These are phyloP conservation scores for Knipowitschia caucasica DNA, from an alignment of 2,797 vertebrate species.

Conservation along the genomic window DNA sequence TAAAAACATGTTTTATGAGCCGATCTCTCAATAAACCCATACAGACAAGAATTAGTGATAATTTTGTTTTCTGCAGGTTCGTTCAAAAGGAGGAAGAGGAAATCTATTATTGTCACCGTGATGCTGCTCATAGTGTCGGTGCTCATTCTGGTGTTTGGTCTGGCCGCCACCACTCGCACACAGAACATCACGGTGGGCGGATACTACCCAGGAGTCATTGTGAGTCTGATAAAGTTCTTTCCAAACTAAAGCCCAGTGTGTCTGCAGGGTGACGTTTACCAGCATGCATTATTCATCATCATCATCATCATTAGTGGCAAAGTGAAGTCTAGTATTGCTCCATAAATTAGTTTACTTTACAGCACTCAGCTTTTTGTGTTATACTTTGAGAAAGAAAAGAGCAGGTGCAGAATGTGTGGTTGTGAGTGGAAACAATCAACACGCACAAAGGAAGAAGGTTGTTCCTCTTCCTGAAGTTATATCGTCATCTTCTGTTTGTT, in stretches of 20 bases:
- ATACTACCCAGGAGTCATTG: slow-evolving; percentile 97
- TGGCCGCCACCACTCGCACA: slow-evolving; percentile 94
- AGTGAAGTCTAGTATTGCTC: slow-evolving; percentile 38
- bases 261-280: slow-evolving; percentile 34
- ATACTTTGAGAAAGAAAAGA: background rate
- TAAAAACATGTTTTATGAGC: no score
- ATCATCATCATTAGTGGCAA: slow-evolving; percentile 51
- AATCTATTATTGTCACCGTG: slow-evolving; percentile 93
- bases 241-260: slow-evolving; percentile 31
- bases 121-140: slow-evolving; percentile 92
- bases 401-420: background rate
- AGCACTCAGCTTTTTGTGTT: slow-evolving; percentile 35
- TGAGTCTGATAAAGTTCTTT: slow-evolving; percentile 75
- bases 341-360: slow-evolving; percentile 45
- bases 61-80: slow-evolving; percentile 78
- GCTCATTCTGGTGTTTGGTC: slow-evolving; percentile 92
- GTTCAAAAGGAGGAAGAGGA: slow-evolving; percentile 94
- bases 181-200: slow-evolving; percentile 98
- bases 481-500: no score
- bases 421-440: no score
- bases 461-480: no score
- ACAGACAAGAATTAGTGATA: no score
- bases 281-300: slow-evolving; percentile 71
- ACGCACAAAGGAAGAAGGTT: no score
- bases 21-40: no score